Evolutionary conservation across 2,888 invertebrate genomes (phyloP), one percentile per base, ranked within the genome.

Genomic region (Rhorus exstirpatorius): DNA sequence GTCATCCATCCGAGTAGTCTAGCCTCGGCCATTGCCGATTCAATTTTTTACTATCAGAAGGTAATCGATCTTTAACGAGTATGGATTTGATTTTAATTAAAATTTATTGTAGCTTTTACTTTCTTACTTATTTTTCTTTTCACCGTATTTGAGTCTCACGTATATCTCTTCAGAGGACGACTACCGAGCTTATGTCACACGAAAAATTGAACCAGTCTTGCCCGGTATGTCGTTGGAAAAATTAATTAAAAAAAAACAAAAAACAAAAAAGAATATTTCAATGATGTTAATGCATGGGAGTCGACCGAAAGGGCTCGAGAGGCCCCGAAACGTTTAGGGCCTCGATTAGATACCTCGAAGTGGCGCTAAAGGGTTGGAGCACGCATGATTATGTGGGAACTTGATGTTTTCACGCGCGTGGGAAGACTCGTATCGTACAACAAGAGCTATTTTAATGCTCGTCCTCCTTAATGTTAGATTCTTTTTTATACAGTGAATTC

Each of bases 251-350:
- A 24, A 53, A n/a, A 53, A 68, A 26, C 31, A 71, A 60, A 49
- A 60, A 17, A 60, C 31, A 31, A 79, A 58, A 55, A 78, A 60
- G 24, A 51, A 51, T 44, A 6, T 61, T 49, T 63, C 19, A 53
- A 31, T 60, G 35, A 17, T n/a, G 41, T 58, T 68, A 49, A 21
- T 46, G 6, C 70, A 41, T 58, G 58, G 51, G 19, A 21, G 58
- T 14, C 67, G 65, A 35, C 24, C 24, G 83, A 87, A 86, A 86
- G 84, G 60, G 61, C 84, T 88, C 87, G 85, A 88, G 88, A 88
- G 88, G 84, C 84, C 68, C 68, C 46, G 61, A 41, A 60, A 65
- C 65, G 87, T 87, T 87, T 85, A 85, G 76, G 77, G 75, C 35
- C 46, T 68, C 74, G 78, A 82, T 82, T 82, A 82, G 72, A 75